Evolutionary conservation across 2,888 invertebrate species (phyloP), one percentile per base, ranked within the genome.

Genomic region (Slavum lentiscoides): DNA sequence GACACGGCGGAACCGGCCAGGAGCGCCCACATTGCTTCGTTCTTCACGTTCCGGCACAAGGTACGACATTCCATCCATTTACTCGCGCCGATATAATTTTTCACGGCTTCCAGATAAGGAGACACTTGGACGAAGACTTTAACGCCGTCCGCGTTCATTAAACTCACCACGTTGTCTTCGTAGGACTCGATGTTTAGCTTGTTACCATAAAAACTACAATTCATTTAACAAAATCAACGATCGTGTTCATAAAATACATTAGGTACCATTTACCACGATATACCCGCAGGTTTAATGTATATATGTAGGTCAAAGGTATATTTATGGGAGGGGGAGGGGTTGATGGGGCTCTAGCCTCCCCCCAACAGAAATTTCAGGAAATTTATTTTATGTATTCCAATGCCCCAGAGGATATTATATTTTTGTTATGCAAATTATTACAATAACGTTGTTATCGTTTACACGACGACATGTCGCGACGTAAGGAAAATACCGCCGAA

Each of bases 1-100:
- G 94, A 92, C 82, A 94, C 94, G 1, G 98, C 93, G 86, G 97
- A 89, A 0, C 96, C 95, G 0, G 98, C 98, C 84, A 98, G 88
- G 84, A 95, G 95, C 0, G 97, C 94, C 98, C 98, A 99, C 21
- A 97, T 88, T 11, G 91, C 91, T 82, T 89, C 88, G 83, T 90
- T 90, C 86, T 90, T 91, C 67, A 91, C 89, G 84, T 90, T 89
- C 83, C 91, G 88, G 85, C 93, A 93, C 82, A 97, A 91, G 86
- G 94, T 91, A 80, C 96, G 88, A 3, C 95, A 95, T 85, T 93
- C 92, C 82, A 92, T 91, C 95, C 95, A 96, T 87, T 92, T 92
- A 75, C 91, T 92, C 49, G 91, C 90, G 75, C 92, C 90, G 43
- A 95, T 90, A 84, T 91, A 91, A 83, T 89, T 90, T 85, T 92